These are phyloP conservation scores for Neodiprion virginianus DNA, from an alignment of 1,140 invertebrate species.

Conservation along the genomic window DNA sequence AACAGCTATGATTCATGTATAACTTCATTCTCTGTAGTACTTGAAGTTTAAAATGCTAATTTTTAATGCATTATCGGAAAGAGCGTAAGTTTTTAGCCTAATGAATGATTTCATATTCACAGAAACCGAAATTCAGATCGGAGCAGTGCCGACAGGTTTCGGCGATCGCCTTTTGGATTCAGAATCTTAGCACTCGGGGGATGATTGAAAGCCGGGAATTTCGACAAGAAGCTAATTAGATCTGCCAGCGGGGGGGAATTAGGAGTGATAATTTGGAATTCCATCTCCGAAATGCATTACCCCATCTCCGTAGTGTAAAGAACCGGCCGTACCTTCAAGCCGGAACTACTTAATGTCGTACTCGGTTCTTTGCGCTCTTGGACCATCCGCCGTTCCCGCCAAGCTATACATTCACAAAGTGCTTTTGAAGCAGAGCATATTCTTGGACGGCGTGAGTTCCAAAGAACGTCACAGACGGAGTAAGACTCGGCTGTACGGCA, in stretches of 20 bases:
- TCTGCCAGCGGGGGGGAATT: neutral
- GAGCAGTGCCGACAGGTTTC: neutral
- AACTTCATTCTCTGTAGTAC: no score
- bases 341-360: neutral
- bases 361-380: neutral
- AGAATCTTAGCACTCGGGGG: neutral
- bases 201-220: neutral
- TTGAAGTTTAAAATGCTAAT: no score
- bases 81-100: no score
- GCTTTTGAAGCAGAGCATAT: neutral
- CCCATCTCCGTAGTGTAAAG: neutral
- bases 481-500: no score
- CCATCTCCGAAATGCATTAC: conserved; percentile 7
- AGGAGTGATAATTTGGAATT: neutral
- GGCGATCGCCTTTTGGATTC: neutral
- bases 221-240: neutral
- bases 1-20: no score
- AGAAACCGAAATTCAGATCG: no score
- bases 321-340: neutral
- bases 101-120: no score
- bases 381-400: neutral
- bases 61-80: no score
- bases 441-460: neutral
- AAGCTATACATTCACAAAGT: neutral
- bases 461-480: neutral